phyloP scores from a whole-genome alignment of 2,888 invertebrate genomes.

The Spodoptera littoralis region DNA sequence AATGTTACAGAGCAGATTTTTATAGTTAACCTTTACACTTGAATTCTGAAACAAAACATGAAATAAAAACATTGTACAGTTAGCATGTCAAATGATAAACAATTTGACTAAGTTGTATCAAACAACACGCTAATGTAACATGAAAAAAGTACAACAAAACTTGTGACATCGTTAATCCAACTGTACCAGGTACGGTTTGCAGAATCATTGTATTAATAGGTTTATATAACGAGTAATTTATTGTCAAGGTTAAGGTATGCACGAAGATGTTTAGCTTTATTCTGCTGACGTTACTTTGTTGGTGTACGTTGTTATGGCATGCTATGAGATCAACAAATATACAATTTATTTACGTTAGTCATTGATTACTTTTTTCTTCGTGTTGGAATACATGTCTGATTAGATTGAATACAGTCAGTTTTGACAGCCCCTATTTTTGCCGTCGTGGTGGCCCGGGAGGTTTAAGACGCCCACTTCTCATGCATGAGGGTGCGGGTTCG shows the following conservation, averaged over 20 bases:
- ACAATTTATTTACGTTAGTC: not conserved
- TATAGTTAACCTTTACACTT: too few species aligned
- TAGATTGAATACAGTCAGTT: too few species aligned
- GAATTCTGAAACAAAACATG: slow-evolving; percentile 7
- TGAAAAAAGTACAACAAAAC: slow-evolving; percentile 33
- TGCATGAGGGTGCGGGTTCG: too few species aligned
- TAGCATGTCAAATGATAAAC: slow-evolving; percentile 41
- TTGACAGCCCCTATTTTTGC: too few species aligned
- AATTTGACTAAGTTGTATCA: slow-evolving; percentile 48
- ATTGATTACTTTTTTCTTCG: not conserved
- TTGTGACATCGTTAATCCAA: slow-evolving; percentile 44
- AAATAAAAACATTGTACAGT: slow-evolving; percentile 14
- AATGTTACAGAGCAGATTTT: too few species aligned
- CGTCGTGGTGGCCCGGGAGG: too few species aligned
- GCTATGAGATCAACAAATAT: slow-evolving; percentile 8
- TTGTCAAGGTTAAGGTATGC: slow-evolving; percentile 52
- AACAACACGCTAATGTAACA: slow-evolving; percentile 49
- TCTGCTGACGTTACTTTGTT: slow-evolving; percentile 36
- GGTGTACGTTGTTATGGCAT: slow-evolving; percentile 19
- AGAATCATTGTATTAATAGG: slow-evolving; percentile 49
- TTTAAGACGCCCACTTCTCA: too few species aligned
- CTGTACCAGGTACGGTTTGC: slow-evolving; percentile 51
- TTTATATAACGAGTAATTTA: slow-evolving; percentile 47
- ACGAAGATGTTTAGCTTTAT: slow-evolving; percentile 49
- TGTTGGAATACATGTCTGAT: too few species aligned